Conservation (phyloP, 2,797 vertebrate genomes). For the Threskiornis aethiopicus region DNA sequence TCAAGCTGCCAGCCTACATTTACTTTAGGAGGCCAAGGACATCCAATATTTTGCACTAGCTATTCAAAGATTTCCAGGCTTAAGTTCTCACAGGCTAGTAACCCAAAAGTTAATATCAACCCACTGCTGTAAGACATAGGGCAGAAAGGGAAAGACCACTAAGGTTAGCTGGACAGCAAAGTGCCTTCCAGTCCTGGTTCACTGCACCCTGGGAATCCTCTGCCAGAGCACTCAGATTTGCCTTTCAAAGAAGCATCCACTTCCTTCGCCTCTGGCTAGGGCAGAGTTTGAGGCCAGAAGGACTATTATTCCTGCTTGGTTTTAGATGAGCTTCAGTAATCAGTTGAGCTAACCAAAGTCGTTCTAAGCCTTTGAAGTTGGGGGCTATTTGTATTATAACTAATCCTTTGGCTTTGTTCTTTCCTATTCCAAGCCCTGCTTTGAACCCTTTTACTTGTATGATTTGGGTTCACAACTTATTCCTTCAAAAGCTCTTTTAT, state of each 20-base stretch:
- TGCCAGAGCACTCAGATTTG: neutral
- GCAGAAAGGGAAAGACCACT: neutral
- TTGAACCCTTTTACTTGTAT: neutral
- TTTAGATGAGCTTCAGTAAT: neutral
- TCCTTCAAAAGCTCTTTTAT: neutral
- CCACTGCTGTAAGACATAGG: neutral
- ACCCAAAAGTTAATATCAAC: neutral
- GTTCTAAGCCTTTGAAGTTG: neutral
- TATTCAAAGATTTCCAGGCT: neutral
- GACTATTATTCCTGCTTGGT: neutral
- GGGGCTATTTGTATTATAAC: neutral
- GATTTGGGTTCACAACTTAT: neutral
- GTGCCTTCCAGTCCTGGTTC: neutral
- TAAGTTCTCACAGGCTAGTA: neutral
- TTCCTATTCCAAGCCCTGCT: neutral
- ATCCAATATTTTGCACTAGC: neutral
- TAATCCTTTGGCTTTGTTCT: neutral
- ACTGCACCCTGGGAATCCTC: neutral
- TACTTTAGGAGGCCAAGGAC: neutral
- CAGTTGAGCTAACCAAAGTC: neutral
- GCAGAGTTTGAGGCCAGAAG: neutral
- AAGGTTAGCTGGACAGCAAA: neutral
- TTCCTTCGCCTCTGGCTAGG: neutral
- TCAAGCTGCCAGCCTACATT: neutral
- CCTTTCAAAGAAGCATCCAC: neutral